Base-by-base conservation (phyloP, 2,888 invertebrate species). In the Rugalucina vietnamica region DNA sequence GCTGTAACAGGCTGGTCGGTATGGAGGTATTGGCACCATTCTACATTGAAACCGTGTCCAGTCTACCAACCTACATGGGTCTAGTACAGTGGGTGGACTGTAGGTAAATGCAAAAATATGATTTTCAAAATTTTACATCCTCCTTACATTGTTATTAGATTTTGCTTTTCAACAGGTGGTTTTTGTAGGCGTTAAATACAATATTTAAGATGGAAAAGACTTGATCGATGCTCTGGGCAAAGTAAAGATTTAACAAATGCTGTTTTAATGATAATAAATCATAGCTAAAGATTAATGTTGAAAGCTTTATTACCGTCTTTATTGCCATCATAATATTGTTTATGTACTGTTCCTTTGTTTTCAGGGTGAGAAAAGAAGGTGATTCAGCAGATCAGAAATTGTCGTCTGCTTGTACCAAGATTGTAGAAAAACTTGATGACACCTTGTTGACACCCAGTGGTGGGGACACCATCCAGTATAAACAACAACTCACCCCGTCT, bases 41-140 rank as follows among this genome's bases (percentile, higher is more conserved):
- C 71, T 92, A 91, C 57, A 54, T 94, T 4, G 89, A 91, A 69
- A 89, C 88, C 5, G 85, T 93, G 2, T 29, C 87, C 3, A 81
- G 85, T 57, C 76, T 94, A 37, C 94, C 94, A 1, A 88, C 91
- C 57, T 94, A 94, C 87, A 93, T 94, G 92, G 89, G 84, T 27
- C 86, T 94, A 27, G 91, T 94, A 5, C 94, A 94, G 88, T 94
- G 93, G 91, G 90, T 91, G 49, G 93, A 93, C 79, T 93, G 93
- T 88, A 91, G 93, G 94, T 93, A 78, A 71, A 89, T 81, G n/a
- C 12, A 24, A 49, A 73, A n/a, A 60, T 69, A 18, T n/a, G n/a
- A n/a, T n/a, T n/a, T n/a, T n/a, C n/a, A n/a, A n/a, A n/a, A n/a
- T n/a, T n/a, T n/a, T n/a, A n/a, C n/a, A n/a, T n/a, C n/a, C n/a